Base-by-base conservation (phyloP, 2,113 vertebrate species). In the Galbula dea region DNA sequence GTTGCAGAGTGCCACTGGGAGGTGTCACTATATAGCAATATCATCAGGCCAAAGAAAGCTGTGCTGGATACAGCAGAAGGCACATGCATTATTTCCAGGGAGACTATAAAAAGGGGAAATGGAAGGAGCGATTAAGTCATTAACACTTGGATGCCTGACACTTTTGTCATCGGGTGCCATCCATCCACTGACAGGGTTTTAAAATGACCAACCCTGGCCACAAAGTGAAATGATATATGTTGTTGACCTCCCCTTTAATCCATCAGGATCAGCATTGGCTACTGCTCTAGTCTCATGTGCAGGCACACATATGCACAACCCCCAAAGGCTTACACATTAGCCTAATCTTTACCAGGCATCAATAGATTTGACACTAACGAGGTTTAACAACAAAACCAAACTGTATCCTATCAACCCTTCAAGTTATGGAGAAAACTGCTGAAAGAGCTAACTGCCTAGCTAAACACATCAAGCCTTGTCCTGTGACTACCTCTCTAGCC, bases 21-120 rank as follows among this genome's bases (percentile, higher is more conserved):
- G 94, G 94, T 96, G 95, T 91, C 87, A 87, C 89, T 80, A 76
- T 71, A 93, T 86, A 89, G 94, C 93, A 80, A 59, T 72, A 96
- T 46, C 8, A 0, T 36, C 63, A 83, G 93, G 71, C 66, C 37
- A 41, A 46, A 74, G 75, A 34, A 69, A 85, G 82, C 68, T 36
- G 22, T n/a, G 59, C 3, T 6, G 9, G 51, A 49, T 4, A 39
- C 41, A 73, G 80, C 72, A 67, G 65, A 49, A 84, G 43, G 57
- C 51, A 86, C 36, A 20, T 2, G 41, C 62, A 12, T 59, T 43
- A 80, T 71, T 93, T 88, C 59, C 58, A 63, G 24, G 37, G 7
- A 21, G 27, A 10, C 51, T 83, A 16, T 34, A 13, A 58, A 85
- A 72, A 72, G 30, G 16, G 15, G 15, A 27, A 29, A 21, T 10